Evolutionary conservation across 2,888 invertebrate genomes (phyloP).

Genomic region (Sialis fuliginosa): DNA sequence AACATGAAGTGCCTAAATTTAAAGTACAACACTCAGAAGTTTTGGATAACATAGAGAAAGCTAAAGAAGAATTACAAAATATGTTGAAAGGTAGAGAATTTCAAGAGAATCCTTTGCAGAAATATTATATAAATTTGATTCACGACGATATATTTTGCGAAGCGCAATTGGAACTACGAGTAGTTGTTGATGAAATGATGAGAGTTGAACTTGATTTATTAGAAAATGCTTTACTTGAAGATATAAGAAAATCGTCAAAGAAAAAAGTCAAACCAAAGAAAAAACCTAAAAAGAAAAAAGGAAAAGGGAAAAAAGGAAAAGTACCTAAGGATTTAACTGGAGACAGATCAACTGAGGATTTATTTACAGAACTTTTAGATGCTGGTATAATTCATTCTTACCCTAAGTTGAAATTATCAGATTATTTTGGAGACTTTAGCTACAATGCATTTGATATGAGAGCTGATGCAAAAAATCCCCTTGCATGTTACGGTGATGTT

Average conservation of each 20-base stretch:
- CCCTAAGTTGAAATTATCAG: slow-evolving; percentile 35
- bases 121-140: slow-evolving; percentile 43
- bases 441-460: slow-evolving; percentile 37
- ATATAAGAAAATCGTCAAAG: no score
- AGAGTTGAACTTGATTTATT: slow-evolving; percentile 12
- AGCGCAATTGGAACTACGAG: slow-evolving; percentile 45
- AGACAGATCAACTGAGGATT: slow-evolving; percentile 37
- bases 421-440: slow-evolving; percentile 52
- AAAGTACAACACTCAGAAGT: background rate
- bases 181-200: slow-evolving; percentile 51
- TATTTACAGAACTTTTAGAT: slow-evolving; percentile 54
- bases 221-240: no score
- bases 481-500: slow-evolving; percentile 39
- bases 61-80: slow-evolving; percentile 15
- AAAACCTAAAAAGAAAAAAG: background rate
- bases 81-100: slow-evolving; percentile 17
- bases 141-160: slow-evolving; percentile 44
- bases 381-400: slow-evolving; percentile 49
- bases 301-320: slow-evolving; percentile 7
- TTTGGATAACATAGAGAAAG: slow-evolving; percentile 14
- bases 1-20: background rate
- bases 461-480: slow-evolving; percentile 25
- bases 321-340: slow-evolving; percentile 43
- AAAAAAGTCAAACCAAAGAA: background rate
- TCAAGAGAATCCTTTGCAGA: slow-evolving; percentile 35